A percentile compares a stretch with the other conserved stretches of the same genome.
phyloP scores from a whole-genome alignment of 2,888 invertebrate genomes.

The Acanthosepion lycidas region DNA sequence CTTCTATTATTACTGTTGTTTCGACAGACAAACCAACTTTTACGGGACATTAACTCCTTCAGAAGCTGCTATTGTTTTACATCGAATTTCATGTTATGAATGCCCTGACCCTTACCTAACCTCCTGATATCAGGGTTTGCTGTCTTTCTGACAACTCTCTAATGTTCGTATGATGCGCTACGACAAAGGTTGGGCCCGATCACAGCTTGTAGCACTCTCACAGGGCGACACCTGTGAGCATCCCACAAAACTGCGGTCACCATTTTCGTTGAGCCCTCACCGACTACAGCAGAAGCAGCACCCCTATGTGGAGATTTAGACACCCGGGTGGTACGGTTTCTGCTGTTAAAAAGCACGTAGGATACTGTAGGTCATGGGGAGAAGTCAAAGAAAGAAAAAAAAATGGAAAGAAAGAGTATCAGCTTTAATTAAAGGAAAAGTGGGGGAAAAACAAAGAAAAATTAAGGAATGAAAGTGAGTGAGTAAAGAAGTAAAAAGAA shows the following conservation, averaged over 20 bases:
- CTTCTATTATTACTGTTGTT: neutral
- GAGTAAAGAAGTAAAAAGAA: no score
- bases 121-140: neutral
- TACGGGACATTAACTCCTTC: neutral
- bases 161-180: neutral
- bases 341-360: neutral
- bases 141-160: neutral
- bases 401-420: neutral
- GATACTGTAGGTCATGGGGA: neutral
- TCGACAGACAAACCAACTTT: neutral
- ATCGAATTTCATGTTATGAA: neutral
- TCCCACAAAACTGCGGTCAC: neutral
- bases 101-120: neutral
- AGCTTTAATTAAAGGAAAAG: no score
- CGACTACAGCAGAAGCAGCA: neutral
- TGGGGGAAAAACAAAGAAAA: no score
- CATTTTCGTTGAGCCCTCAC: neutral
- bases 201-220: neutral
- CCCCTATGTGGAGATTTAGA: neutral
- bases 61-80: neutral
- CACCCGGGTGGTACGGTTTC: neutral
- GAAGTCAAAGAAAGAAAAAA: neutral
- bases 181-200: neutral
- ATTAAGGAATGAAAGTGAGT: no score
- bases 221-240: conserved; percentile 1